Evolutionary conservation across 1,140 invertebrate genomes (phyloP).

Genomic region (Atopsyche davidsoni): DNA sequence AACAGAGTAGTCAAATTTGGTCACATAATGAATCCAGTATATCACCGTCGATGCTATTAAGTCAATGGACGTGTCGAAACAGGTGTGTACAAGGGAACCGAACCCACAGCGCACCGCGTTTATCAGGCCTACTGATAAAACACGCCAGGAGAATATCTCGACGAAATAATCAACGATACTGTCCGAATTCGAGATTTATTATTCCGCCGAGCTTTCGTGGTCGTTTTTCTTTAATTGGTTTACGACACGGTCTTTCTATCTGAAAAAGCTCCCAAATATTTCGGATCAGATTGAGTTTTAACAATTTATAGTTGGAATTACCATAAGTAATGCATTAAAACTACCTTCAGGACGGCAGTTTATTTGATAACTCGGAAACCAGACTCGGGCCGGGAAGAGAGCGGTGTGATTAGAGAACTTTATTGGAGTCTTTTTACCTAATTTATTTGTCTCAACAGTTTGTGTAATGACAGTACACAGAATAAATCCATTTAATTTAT

Average conservation of each 20-base stretch:
- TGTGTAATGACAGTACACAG: conserved; percentile 10
- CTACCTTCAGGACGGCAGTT: conserved; percentile 10
- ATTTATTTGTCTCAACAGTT: conserved; percentile 7
- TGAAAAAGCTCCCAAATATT: conserved; percentile 16
- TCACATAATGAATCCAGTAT: no score
- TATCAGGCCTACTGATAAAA: no score
- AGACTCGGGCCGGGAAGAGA: conserved; percentile 11
- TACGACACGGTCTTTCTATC: conserved; percentile 10
- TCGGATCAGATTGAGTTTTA: conserved; percentile 17
- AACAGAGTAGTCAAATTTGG: no score
- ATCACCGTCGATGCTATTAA: no score
- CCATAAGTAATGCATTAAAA: conserved; percentile 20
- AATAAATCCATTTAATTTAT: conserved; percentile 4
- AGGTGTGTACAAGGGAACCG: no score
- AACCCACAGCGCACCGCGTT: no score
- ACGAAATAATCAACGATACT: conserved; percentile 1
- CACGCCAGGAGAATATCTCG: not conserved
- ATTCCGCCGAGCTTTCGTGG: not conserved
- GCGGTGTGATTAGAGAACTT: conserved; percentile 4
- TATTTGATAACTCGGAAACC: conserved; percentile 13
- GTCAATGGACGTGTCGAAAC: no score
- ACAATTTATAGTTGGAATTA: conserved; percentile 20
- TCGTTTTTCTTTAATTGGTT: conserved; percentile 10
- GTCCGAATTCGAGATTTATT: conserved; percentile 6
- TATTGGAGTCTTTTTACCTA: conserved; percentile 18